A percentile compares a stretch with the other conserved stretches of the same genome.
Evolutionary conservation across 2,888 invertebrate species (phyloP).

Genomic region (Parthenolecanium corni): DNA sequence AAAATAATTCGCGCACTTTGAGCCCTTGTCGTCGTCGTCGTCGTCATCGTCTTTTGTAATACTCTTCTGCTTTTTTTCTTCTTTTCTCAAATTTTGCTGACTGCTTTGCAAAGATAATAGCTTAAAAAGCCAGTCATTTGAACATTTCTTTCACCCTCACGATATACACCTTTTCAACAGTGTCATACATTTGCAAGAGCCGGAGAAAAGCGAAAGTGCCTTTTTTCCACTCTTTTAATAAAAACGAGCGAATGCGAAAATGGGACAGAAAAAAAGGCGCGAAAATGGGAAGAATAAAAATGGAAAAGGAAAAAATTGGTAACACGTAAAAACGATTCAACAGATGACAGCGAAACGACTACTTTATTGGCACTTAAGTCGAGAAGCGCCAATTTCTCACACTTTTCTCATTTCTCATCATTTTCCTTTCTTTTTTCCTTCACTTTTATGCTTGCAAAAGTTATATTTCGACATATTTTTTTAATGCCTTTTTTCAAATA

Average conservation of each 20-base stretch:
- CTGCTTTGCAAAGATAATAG: background rate
- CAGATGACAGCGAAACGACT: conserved; percentile 27
- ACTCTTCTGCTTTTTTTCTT: no score
- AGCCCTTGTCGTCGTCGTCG: no score
- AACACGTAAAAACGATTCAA: conserved; percentile 11
- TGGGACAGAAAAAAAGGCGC: background rate
- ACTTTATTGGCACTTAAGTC: conserved; percentile 16
- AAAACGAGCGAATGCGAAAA: background rate
- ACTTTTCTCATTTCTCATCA: background rate
- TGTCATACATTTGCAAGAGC: background rate
- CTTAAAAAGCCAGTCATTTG: no score
- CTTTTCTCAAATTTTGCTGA: conserved; percentile 8
- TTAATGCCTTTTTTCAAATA: no score
- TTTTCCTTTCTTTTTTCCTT: background rate
- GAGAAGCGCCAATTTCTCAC: conserved; percentile 8
- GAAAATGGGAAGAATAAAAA: background rate
- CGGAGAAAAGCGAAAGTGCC: background rate
- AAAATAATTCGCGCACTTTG: background rate
- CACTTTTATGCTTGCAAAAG: background rate
- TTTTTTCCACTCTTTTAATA: background rate
- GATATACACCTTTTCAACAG: background rate
- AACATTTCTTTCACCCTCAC: background rate
- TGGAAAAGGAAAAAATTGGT: background rate
- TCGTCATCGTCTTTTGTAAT: no score
- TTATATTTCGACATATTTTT: background rate